A percentile compares a stretch with the other conserved stretches of the same genome.
Evolutionary conservation across 2,797 vertebrate species (phyloP).

Genomic region (Crocodylus rhombifer): DNA sequence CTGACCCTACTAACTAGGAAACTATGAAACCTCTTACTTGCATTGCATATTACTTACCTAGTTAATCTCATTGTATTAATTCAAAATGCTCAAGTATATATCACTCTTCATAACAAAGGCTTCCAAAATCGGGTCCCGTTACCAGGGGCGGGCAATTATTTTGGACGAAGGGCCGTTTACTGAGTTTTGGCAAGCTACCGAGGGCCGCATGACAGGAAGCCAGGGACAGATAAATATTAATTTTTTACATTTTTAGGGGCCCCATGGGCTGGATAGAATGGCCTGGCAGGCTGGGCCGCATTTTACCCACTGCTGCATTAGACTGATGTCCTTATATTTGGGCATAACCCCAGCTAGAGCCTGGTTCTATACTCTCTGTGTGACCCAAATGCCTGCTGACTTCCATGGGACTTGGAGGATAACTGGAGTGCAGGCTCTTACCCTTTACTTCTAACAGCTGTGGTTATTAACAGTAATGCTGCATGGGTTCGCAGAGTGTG

Average conservation of each 20-base stretch:
- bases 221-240: too few relatives aligned
- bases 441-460: neutral
- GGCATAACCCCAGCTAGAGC: neutral
- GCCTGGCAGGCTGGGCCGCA: too few relatives aligned
- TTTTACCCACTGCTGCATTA: too few relatives aligned
- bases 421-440: neutral
- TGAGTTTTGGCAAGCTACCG: too few relatives aligned
- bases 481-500: neutral
- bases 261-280: too few relatives aligned
- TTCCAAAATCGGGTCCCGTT: neutral
- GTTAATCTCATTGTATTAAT: conserved; percentile 31
- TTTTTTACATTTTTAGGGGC: too few relatives aligned
- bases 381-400: neutral
- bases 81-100: neutral
- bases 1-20: too few relatives aligned
- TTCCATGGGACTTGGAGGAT: neutral
- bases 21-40: neutral
- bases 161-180: too few relatives aligned
- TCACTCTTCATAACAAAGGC: conserved; percentile 17
- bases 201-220: too few relatives aligned
- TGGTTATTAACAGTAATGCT: too few relatives aligned
- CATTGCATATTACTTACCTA: neutral
- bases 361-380: neutral
- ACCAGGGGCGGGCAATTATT: too few relatives aligned
- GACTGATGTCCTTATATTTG: neutral